Percentiles rank a stretch among this genome's conserved stretches.
These are phyloP conservation scores for Aphelenchoides besseyi DNA, from an alignment of 1,140 invertebrate genomes.

Conservation along the genomic window DNA sequence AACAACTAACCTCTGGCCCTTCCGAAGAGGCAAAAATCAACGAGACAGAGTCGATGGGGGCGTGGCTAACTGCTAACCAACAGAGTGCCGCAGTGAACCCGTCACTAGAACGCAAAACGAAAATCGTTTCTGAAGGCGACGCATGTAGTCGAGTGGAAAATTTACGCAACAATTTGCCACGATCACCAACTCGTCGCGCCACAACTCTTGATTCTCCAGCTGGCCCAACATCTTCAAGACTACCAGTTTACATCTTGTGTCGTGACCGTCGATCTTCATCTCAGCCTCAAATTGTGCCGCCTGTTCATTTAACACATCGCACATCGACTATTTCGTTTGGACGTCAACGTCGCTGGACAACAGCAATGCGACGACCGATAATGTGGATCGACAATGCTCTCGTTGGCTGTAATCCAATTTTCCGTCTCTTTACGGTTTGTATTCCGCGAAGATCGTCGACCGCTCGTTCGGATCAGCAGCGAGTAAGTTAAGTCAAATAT, in stretches of 20 bases:
- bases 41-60: not conserved
- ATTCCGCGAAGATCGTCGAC: constrained; percentile 18
- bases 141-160: not conserved
- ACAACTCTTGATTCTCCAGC: too few species aligned
- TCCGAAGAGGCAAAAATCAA: too few species aligned
- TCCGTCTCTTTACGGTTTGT: constrained; percentile 28
- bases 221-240: too few species aligned
- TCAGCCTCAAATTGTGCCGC: too few species aligned
- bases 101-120: not conserved
- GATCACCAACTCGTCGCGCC: too few species aligned
- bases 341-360: not conserved
- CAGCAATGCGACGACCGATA: constrained; percentile 2
- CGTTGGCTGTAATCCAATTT: constrained; percentile 25
- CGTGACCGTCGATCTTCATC: too few species aligned
- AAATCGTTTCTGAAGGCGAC: not conserved
- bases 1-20: too few species aligned
- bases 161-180: not conserved
- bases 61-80: not conserved
- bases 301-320: too few species aligned
- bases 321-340: not conserved
- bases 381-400: constrained; percentile 26
- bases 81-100: not conserved
- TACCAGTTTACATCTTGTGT: too few species aligned
- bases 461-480: constrained; percentile 1
- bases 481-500: constrained; percentile 22